Percentiles rank a stretch among this genome's conserved stretches.
Evolutionary conservation across 53 echinoderm and acorn worm species (phyloP).

Genomic region (Arbacia lixula): DNA sequence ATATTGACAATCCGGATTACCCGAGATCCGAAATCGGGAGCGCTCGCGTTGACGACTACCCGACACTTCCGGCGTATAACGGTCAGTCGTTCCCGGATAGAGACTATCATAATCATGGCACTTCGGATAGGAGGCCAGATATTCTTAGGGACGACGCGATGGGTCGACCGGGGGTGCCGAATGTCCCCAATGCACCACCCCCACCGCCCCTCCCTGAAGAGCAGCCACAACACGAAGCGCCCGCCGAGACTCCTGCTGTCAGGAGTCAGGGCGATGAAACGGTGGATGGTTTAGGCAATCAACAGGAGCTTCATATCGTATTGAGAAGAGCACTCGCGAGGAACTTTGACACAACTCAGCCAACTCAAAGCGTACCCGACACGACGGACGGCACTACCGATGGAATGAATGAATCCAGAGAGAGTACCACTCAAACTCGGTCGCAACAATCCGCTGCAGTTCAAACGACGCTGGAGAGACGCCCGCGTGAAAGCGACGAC

Average conservation of each 20-base stretch:
- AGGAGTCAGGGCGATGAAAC: background rate
- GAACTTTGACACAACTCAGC: constrained; percentile 31
- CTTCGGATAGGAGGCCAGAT: constrained; percentile 36
- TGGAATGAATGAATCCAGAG: background rate
- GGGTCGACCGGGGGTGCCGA: background rate
- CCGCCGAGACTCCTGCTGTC: background rate
- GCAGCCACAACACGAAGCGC: background rate
- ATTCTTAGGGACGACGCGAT: background rate
- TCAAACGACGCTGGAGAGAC: constrained; percentile 29
- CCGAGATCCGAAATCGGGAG: constrained; percentile 3
- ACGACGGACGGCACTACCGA: background rate
- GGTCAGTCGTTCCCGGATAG: constrained; percentile 2
- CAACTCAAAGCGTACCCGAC: background rate
- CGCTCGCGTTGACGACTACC: background rate
- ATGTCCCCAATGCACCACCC: constrained; percentile 4
- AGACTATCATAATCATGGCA: constrained; percentile 2
- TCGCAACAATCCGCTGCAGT: constrained; percentile 19
- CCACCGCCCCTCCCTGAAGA: background rate
- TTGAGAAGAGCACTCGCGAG: constrained; percentile 31
- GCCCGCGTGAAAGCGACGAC: background rate
- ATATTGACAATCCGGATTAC: constrained; percentile 37
- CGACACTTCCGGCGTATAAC: background rate
- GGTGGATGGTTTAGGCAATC: background rate
- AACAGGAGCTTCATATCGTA: constrained; percentile 16
- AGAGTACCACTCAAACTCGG: constrained; percentile 32